These are phyloP conservation scores for Drosophila kanapiae DNA, from an alignment of 1,140 invertebrate species.

Conservation along the genomic window DNA sequence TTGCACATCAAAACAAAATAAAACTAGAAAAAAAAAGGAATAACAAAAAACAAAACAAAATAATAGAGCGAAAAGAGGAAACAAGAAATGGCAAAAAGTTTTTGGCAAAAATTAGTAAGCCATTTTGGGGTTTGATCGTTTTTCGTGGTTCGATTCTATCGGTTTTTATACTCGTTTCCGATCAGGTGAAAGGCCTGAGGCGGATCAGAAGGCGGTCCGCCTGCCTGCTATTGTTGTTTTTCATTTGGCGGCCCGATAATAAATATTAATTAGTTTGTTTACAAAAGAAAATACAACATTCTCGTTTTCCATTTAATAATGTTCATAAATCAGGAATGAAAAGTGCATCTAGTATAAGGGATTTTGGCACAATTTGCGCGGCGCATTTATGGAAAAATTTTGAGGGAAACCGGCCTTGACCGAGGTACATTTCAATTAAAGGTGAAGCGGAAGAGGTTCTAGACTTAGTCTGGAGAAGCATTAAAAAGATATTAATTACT, in stretches of 20 bases:
- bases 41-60: constrained; percentile 29
- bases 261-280: constrained; percentile 81
- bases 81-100: constrained; percentile 27
- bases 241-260: constrained; percentile 47
- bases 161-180: constrained; percentile 8
- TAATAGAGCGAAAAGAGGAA: constrained; percentile 4
- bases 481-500: not conserved
- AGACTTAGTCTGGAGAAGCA: not conserved
- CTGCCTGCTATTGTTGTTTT: constrained; percentile 42
- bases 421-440: not conserved
- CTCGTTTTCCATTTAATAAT: constrained; percentile 59
- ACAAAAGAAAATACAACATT: constrained; percentile 67
- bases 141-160: constrained; percentile 39
- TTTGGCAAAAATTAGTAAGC: constrained; percentile 51
- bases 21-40: constrained; percentile 17
- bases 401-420: constrained; percentile 10
- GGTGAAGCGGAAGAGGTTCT: constrained; percentile 3
- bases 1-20: constrained; percentile 46
- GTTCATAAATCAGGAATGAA: constrained; percentile 55
- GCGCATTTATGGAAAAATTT: constrained; percentile 41
- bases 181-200: constrained; percentile 41
- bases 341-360: constrained; percentile 67
- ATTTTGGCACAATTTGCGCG: constrained; percentile 51
- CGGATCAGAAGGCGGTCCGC: not conserved
- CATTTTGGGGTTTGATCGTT: constrained; percentile 33